These are phyloP conservation scores for Euglossa dilemma DNA, from an alignment of 1,140 invertebrate genomes.

Conservation along the genomic window DNA sequence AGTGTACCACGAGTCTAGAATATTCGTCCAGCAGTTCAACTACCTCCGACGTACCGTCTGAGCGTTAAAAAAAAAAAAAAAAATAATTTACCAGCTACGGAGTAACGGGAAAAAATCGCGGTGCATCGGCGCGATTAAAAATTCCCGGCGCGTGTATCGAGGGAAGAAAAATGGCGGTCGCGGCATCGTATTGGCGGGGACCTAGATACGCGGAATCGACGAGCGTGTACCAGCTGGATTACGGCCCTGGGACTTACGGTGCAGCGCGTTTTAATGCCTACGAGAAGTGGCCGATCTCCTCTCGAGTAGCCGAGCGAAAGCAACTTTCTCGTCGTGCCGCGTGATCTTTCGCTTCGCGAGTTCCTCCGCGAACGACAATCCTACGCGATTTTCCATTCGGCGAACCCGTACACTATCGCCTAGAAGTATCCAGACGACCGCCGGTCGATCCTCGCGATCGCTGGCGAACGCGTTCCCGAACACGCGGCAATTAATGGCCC, in stretches of 20 bases:
- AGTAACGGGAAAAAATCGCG: no score
- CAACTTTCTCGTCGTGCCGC: slow-evolving; percentile 62
- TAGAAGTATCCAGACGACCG: neutral
- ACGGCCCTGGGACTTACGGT: slow-evolving; percentile 53
- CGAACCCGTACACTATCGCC: neutral
- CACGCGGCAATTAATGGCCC: no score
- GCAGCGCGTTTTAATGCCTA: slow-evolving; percentile 56
- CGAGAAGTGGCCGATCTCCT: slow-evolving; percentile 58
- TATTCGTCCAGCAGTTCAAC: no score
- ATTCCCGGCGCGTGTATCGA: no score
- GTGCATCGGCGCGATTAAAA: no score
- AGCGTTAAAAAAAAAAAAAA: no score
- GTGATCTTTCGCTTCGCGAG: slow-evolving; percentile 59
- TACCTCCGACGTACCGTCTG: no score
- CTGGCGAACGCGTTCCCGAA: neutral
- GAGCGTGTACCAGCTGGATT: neutral
- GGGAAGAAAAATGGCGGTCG: no score
- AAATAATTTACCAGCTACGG: no score
- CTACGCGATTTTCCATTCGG: slow-evolving; percentile 38
- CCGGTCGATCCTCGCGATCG: neutral
- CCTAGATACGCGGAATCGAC: no score
- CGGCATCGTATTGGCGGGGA: no score
- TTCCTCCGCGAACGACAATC: slow-evolving; percentile 28
- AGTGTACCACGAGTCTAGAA: no score
- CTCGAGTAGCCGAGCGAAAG: slow-evolving; percentile 59